Percentiles rank a stretch among this genome's conserved stretches.
These are phyloP conservation scores for Hypsibius dujardini DNA, from an alignment of 1,140 invertebrate species.

Conservation along the genomic window DNA sequence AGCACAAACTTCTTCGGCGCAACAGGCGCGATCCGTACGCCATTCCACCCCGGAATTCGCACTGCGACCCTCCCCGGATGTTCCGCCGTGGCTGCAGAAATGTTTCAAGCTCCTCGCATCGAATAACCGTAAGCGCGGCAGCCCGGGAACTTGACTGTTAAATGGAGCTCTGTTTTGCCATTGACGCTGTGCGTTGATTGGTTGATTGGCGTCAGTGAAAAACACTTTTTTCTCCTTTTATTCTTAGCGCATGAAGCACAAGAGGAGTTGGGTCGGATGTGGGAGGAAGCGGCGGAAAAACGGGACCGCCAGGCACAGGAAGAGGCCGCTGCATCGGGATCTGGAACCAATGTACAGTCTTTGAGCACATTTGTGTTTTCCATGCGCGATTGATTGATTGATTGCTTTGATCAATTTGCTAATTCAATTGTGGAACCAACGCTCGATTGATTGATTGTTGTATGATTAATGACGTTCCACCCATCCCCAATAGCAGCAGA, in stretches of 20 bases:
- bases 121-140: neutral
- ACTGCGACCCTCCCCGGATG: neutral
- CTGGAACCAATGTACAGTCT: neutral
- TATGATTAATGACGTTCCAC: too few species aligned
- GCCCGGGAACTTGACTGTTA: neutral
- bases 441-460: too few species aligned
- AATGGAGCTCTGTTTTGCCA: neutral
- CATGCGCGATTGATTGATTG: neutral
- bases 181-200: neutral
- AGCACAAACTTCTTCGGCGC: too few species aligned
- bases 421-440: too few species aligned
- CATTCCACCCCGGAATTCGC: neutral
- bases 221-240: neutral
- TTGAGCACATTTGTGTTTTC: neutral
- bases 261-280: neutral
- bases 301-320: neutral
- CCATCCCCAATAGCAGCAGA: neutral
- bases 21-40: too few species aligned
- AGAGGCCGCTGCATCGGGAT: neutral
- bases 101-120: neutral
- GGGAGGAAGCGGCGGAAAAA: neutral
- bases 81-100: neutral
- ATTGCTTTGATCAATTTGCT: neutral
- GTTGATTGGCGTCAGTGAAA: neutral
- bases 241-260: neutral